Percentiles rank a stretch among this genome's conserved stretches.
Conservation (phyloP, 2,113 vertebrate species). For the Paratilapia polleni region DNA sequence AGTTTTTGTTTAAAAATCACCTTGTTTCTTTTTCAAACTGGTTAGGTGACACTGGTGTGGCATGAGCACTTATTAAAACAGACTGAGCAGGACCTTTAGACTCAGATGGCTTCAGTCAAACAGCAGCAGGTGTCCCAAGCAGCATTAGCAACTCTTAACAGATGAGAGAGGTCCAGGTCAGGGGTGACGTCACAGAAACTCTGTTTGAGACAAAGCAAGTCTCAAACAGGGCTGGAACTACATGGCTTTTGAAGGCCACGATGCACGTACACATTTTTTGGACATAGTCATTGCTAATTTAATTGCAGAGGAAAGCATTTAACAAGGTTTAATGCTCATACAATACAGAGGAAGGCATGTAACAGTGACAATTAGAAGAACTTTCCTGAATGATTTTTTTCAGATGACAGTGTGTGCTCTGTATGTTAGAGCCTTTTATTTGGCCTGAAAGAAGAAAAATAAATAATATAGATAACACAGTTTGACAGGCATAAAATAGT, state of each 20-base stretch:
- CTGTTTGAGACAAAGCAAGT: not conserved
- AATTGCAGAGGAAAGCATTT: not conserved
- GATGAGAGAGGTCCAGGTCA: slow-evolving; percentile 65
- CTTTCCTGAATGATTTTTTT: too few species aligned
- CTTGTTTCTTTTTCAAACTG: not conserved
- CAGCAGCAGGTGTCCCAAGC: slow-evolving; percentile 70
- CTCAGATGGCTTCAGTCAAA: slow-evolving; percentile 22
- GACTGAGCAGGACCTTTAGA: slow-evolving; percentile 37
- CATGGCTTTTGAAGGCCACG: not conserved
- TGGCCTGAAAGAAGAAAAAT: too few species aligned
- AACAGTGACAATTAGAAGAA: too few species aligned
- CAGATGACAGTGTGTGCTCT: too few species aligned
- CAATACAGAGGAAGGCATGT: too few species aligned
- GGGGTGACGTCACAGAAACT: slow-evolving; percentile 24
- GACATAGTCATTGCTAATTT: not conserved
- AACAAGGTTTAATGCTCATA: not conserved
- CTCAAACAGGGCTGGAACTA: not conserved
- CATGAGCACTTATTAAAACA: slow-evolving; percentile 28
- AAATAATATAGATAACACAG: too few species aligned
- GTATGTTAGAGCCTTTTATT: too few species aligned
- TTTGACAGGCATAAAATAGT: too few species aligned
- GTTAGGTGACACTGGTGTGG: not conserved
- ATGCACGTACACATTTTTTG: not conserved
- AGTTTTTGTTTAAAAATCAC: not conserved
- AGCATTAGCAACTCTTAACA: slow-evolving; percentile 74